A percentile compares a stretch with the other conserved stretches of the same genome.
Evolutionary conservation across 2,797 vertebrate genomes (phyloP).

Genomic region (Gobio occitaniae): DNA sequence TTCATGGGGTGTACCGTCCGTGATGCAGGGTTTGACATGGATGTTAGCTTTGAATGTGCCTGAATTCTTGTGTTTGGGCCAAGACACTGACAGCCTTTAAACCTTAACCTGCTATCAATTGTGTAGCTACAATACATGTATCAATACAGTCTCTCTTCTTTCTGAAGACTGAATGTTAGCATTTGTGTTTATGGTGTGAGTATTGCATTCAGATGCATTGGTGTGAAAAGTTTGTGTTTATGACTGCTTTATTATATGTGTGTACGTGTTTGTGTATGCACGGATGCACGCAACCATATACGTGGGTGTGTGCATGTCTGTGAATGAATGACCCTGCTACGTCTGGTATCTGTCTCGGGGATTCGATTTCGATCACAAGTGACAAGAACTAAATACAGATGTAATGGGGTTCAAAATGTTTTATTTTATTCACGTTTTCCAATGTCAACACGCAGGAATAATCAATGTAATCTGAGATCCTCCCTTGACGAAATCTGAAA

Average conservation of each 20-base stretch:
- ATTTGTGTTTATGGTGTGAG: conserved; percentile 44
- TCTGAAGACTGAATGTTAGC: conserved; percentile 36
- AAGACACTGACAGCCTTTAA: conserved; percentile 69
- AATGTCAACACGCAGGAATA: not conserved
- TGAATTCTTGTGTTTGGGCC: conserved; percentile 71
- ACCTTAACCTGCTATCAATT: conserved; percentile 63
- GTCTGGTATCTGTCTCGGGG: not conserved
- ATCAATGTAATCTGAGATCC: not conserved
- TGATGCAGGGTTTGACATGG: conserved; percentile 75
- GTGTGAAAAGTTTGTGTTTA: conserved; percentile 7
- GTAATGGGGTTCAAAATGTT: not conserved
- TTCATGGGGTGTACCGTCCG: too few relatives aligned
- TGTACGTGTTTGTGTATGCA: conserved; percentile 52
- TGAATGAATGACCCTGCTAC: conserved; percentile 3
- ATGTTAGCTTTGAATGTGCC: conserved; percentile 63
- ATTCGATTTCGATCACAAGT: conserved; percentile 4
- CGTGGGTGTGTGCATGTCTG: conserved; percentile 39
- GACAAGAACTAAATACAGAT: not conserved
- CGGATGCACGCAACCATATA: conserved; percentile 52
- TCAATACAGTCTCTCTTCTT: conserved; percentile 12
- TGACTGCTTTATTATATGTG: conserved; percentile 27
- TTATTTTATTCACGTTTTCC: not conserved
- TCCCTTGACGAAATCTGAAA: not conserved
- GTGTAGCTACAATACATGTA: conserved; percentile 1
- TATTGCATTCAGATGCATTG: not conserved